A percentile compares a stretch with the other conserved stretches of the same genome.
Evolutionary conservation across 2,797 vertebrate species (phyloP).

Genomic region (Urophycis tenuis): DNA sequence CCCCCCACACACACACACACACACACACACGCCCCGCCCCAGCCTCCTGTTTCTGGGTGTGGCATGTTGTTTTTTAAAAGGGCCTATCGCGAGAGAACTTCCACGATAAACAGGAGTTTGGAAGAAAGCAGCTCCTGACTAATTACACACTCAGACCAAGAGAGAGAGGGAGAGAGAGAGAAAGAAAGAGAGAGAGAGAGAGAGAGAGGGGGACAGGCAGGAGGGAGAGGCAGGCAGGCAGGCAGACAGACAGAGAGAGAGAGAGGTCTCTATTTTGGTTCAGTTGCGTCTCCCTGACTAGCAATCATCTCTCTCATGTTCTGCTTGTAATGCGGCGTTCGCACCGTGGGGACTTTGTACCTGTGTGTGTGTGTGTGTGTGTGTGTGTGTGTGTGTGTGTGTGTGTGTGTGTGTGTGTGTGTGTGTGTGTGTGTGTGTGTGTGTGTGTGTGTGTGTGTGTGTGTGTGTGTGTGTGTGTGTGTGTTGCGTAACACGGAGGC

Average conservation of each 20-base stretch:
- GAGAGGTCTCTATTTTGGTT: neutral
- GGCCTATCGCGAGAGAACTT: neutral
- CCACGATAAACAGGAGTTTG: neutral
- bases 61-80: neutral
- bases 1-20: neutral
- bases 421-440: too few relatives aligned
- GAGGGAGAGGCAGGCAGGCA: neutral
- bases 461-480: too few relatives aligned
- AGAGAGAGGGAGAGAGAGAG: neutral
- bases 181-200: neutral
- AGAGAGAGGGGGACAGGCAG: neutral
- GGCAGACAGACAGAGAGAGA: neutral
- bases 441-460: too few relatives aligned
- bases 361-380: neutral
- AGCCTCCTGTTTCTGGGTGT: constrained; percentile 4
- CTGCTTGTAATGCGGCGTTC: neutral
- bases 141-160: too few relatives aligned
- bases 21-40: neutral
- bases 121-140: neutral
- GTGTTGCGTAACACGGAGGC: too few relatives aligned
- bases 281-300: neutral
- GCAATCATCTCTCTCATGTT: constrained; percentile 4
- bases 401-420: too few relatives aligned
- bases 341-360: neutral
- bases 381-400: too few relatives aligned